Evolutionary conservation across 2,888 invertebrate species (phyloP), one percentile per base, ranked within the genome.

Genomic region (Drosophila monieri): DNA sequence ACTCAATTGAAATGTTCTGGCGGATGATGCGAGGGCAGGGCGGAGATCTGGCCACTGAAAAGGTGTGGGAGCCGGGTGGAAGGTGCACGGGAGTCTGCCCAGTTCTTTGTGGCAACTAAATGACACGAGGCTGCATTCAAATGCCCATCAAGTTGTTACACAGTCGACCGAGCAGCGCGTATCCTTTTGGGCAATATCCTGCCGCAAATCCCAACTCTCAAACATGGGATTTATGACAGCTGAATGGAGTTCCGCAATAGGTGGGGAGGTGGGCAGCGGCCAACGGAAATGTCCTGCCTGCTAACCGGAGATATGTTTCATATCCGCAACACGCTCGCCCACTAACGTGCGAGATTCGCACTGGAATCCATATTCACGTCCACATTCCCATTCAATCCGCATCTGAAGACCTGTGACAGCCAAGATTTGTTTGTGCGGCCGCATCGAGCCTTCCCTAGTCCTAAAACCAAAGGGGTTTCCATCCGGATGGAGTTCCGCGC

Each of bases 271-370:
- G 8, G 18, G 21, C 23, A 39, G 43, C 18, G 51, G 49, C 35
- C 14, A 65, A 71, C 89, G 91, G 91, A 90, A 88, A 89, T 91
- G 90, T 90, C 90, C 90, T 81, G 90, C 90, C 90, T 88, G 89
- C 83, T 88, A 87, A 88, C 90, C 90, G 91, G 90, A 90, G 91
- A 90, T 90, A 88, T 84, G 88, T 87, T 91, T 90, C 88, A 90
- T 90, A 89, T 90, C 90, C 90, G 89, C 57, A 74, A 81, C 73
- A 78, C 77, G 66, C 58, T 72, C 54, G 57, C 68, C 74, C 51
- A 56, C 70, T 43, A 71, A 69, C 64, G 30, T 69, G 77, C 58
- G 61, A 51, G 68, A 51, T 25, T 57, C 46, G 25, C 48, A 12
- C 43, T 18, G 6, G 14, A 32, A 10, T 32, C 10, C 52, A 30